phyloP scores from a whole-genome alignment of 2,888 invertebrate species.

The Zaprionus bogoriensis region DNA sequence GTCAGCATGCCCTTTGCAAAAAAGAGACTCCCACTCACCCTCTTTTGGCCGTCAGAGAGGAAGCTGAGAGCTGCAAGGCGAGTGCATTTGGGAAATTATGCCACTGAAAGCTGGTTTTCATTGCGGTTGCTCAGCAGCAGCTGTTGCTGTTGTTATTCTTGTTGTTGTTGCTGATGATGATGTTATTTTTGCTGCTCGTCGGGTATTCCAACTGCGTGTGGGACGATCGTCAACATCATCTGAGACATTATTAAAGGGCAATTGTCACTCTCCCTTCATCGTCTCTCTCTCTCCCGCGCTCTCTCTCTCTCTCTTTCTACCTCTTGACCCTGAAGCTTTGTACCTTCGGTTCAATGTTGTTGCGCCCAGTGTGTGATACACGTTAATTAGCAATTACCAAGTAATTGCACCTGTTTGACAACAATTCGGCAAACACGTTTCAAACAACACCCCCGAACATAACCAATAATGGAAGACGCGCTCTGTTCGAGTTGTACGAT shows the following conservation, averaged over 20 bases:
- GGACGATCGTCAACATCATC: slow-evolving; percentile 21
- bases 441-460: slow-evolving; percentile 25
- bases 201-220: slow-evolving; percentile 16
- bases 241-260: slow-evolving; percentile 32
- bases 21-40: neutral
- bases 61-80: slow-evolving; percentile 38
- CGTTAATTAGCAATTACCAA: slow-evolving; percentile 55
- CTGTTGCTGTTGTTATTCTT: neutral
- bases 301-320: slow-evolving; percentile 10
- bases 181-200: neutral
- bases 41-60: neutral
- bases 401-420: slow-evolving; percentile 63
- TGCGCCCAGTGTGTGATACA: slow-evolving; percentile 14
- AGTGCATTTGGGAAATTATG: slow-evolving; percentile 61
- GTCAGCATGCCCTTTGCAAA: neutral
- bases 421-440: slow-evolving; percentile 50
- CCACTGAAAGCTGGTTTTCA: slow-evolving; percentile 66
- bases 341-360: slow-evolving; percentile 53
- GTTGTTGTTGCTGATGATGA: neutral
- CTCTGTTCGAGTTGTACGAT: slow-evolving; percentile 19
- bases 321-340: slow-evolving; percentile 52
- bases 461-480: slow-evolving; percentile 19
- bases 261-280: neutral
- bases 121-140: slow-evolving; percentile 40
- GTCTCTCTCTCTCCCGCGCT: neutral